A percentile compares a stretch with the other conserved stretches of the same genome.
Evolutionary conservation across 1,140 invertebrate species (phyloP).

Genomic region (Rhopalosiphum padi): DNA sequence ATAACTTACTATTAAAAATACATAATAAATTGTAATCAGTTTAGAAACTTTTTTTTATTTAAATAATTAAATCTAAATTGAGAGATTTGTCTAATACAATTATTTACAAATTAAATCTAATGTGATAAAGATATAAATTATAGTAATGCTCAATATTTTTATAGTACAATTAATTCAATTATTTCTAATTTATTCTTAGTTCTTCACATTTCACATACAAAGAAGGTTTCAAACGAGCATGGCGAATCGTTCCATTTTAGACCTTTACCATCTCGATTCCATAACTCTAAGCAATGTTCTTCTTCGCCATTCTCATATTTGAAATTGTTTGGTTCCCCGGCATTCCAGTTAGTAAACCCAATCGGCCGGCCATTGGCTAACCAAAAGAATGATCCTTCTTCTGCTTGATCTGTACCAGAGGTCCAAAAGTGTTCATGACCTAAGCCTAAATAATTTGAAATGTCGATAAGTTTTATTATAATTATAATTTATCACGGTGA

Average conservation of each 20-base stretch:
- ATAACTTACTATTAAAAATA: neutral
- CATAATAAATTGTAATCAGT: neutral
- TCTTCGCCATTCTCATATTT: constrained; percentile 91
- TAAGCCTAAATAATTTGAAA: constrained; percentile 66
- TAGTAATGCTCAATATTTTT: neutral
- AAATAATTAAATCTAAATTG: constrained; percentile 2
- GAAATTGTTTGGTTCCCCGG: constrained; percentile 90
- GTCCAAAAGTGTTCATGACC: constrained; percentile 93
- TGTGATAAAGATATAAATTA: neutral
- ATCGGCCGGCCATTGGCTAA: constrained; percentile 87
- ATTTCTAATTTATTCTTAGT: neutral
- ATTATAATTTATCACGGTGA: neutral
- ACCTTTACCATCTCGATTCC: constrained; percentile 90
- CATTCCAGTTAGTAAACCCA: constrained; percentile 91
- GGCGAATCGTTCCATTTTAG: constrained; percentile 93
- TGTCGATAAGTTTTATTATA: neutral
- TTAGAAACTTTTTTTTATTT: neutral
- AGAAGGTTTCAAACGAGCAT: constrained; percentile 90
- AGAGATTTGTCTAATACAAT: neutral
- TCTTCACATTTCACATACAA: constrained; percentile 81
- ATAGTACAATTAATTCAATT: neutral
- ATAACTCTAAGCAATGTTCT: constrained; percentile 88
- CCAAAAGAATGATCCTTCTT: constrained; percentile 91
- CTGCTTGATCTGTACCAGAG: constrained; percentile 87
- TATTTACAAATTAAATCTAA: constrained; percentile 20